Conservation (phyloP, 2,888 invertebrate species). For the Muscina levida region DNA sequence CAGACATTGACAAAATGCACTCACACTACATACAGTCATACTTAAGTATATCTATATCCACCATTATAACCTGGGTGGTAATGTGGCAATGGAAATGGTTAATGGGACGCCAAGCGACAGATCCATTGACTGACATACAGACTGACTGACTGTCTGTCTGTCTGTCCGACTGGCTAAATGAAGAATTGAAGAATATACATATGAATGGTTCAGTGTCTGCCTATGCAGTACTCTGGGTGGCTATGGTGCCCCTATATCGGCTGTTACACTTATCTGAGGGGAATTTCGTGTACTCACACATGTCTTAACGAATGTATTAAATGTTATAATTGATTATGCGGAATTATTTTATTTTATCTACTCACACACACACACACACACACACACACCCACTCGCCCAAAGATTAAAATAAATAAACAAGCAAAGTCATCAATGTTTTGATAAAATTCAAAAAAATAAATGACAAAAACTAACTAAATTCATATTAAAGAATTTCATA, state of each 20-base stretch:
- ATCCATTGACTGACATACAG: too few relatives aligned
- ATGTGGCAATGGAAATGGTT: constrained; percentile 22
- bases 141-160: too few relatives aligned
- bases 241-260: not conserved
- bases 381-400: not conserved
- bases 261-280: constrained; percentile 43
- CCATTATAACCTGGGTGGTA: not conserved
- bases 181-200: too few relatives aligned
- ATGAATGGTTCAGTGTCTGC: constrained; percentile 33
- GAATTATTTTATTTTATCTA: constrained; percentile 58
- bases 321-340: constrained; percentile 63
- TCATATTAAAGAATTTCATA: constrained; percentile 1
- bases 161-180: constrained; percentile 18
- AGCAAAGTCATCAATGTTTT: constrained; percentile 29
- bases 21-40: too few relatives aligned
- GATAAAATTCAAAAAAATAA: constrained; percentile 33
- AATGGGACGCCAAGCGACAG: constrained; percentile 30
- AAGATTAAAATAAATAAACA: too few relatives aligned
- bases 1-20: too few relatives aligned
- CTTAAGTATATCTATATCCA: not conserved
- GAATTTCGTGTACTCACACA: constrained; percentile 45
- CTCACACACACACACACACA: constrained; percentile 11
- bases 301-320: constrained; percentile 57
- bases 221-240: constrained; percentile 32
- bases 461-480: constrained; percentile 24